Base-by-base conservation (phyloP, 92 coral and sea anemone genomes). In the Scolanthus callimorphus region DNA sequence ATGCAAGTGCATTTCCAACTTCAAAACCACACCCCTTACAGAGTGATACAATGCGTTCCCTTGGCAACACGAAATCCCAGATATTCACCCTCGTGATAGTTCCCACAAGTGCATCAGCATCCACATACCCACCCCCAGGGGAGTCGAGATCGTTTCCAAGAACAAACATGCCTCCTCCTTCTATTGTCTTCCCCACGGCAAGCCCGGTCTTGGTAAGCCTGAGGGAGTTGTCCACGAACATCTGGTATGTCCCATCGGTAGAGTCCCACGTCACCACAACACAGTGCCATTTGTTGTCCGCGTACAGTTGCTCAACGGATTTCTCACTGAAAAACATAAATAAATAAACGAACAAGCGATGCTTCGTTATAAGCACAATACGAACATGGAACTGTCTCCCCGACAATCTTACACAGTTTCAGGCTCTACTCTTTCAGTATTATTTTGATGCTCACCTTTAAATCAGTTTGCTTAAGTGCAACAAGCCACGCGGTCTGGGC, bases 201-300 rank as follows among this genome's bases (percentile, higher is more conserved):
- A 22, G 28, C 2, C 29, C 19, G 23, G 51, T 11, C 43, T 15
- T 17, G 63, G 28, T 37, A 19, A 4, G 11, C 25, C 28, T 17
- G 15, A 57, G 17, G 11, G 34, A 13, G 17, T 45, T 45, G 21
- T 57, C 63, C 2, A 31, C 21, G 15, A 30, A 57, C 2, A 37
- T 39, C 28, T 15, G 17, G 1, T 28, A 27, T 37, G 4, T 17
- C 28, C 63, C 63, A 19, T 15, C 47, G 20, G 23, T 2, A 45
- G 22, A 28, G 6, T 37, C 44, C 63, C 63, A 57, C n/a, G 63
- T 57, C 11, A 17, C 23, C 28, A 39, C 28, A 15, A 31, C 17
- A 3, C 34, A 45, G 47, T 57, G 63, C 63, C 63, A 57, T 19
- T 8, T 28, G 22, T 57, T 39, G 49, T 57, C 63, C n/a, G n/a